A percentile compares a stretch with the other conserved stretches of the same genome.
phyloP scores from a whole-genome alignment of 2,888 invertebrate species.

The Idaea straminata region DNA sequence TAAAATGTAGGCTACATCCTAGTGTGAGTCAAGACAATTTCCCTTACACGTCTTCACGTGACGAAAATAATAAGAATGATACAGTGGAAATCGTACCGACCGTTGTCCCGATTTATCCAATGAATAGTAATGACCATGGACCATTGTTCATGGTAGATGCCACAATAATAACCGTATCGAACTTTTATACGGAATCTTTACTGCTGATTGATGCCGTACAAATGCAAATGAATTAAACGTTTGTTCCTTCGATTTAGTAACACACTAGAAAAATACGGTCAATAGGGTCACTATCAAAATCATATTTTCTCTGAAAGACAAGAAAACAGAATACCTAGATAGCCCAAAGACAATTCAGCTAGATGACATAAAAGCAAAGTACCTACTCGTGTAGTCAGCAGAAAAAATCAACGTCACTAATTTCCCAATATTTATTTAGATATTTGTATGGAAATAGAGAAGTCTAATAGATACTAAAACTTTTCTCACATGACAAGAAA shows the following conservation, averaged over 20 bases:
- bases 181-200: conserved; percentile 31
- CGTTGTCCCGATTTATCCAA: conserved; percentile 60
- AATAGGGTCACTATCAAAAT: too few relatives aligned
- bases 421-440: too few relatives aligned
- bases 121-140: conserved; percentile 74
- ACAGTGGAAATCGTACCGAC: conserved; percentile 55
- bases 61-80: conserved; percentile 27
- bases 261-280: not conserved
- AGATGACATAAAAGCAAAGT: not conserved
- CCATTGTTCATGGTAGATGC: conserved; percentile 30
- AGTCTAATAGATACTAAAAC: not conserved
- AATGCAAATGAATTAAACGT: not conserved
- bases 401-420: too few relatives aligned
- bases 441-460: too few relatives aligned
- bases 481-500: too few relatives aligned
- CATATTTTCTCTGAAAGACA: too few relatives aligned
- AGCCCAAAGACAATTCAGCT: not conserved
- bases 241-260: not conserved
- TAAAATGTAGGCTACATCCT: conserved; percentile 27
- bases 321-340: not conserved
- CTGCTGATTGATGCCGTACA: conserved; percentile 13
- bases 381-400: too few relatives aligned
- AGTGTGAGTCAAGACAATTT: conserved; percentile 28
- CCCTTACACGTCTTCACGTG: conserved; percentile 48
- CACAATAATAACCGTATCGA: conserved; percentile 27